Conservation (phyloP, 2,113 vertebrate genomes). For the Mystacornis crossleyi region DNA sequence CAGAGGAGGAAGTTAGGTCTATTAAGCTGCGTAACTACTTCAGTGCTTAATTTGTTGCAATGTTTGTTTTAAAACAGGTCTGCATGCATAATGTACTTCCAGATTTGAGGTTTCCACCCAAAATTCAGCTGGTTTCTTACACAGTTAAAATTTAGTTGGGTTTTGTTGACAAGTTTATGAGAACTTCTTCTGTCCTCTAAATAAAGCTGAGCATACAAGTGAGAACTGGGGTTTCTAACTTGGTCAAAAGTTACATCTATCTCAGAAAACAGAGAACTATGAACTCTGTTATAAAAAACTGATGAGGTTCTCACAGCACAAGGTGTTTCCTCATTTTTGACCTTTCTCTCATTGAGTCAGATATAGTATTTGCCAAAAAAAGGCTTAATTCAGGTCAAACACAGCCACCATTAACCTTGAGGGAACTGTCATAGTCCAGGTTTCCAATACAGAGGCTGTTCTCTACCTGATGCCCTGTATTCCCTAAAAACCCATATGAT, state of each 20-base stretch:
- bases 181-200: neutral
- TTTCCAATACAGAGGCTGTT: neutral
- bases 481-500: neutral
- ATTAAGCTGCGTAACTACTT: neutral
- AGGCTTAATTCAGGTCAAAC: neutral
- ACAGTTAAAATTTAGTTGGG: neutral
- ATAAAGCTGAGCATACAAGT: neutral
- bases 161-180: slow-evolving; percentile 15
- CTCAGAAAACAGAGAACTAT: neutral
- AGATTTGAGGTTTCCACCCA: neutral
- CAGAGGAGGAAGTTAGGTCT: neutral
- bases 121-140: neutral
- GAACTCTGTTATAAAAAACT: neutral
- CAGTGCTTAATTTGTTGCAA: neutral
- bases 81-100: neutral
- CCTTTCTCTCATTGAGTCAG: neutral
- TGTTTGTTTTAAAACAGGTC: neutral
- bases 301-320: neutral
- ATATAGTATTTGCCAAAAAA: neutral
- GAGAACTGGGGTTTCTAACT: neutral
- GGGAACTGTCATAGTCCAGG: neutral
- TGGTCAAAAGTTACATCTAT: neutral
- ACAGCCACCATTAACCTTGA: neutral
- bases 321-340: slow-evolving; percentile 38
- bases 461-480: neutral